Conservation (phyloP, 1,140 invertebrate species). For the fruit fly (Drosophila melanogaster) region DNA sequence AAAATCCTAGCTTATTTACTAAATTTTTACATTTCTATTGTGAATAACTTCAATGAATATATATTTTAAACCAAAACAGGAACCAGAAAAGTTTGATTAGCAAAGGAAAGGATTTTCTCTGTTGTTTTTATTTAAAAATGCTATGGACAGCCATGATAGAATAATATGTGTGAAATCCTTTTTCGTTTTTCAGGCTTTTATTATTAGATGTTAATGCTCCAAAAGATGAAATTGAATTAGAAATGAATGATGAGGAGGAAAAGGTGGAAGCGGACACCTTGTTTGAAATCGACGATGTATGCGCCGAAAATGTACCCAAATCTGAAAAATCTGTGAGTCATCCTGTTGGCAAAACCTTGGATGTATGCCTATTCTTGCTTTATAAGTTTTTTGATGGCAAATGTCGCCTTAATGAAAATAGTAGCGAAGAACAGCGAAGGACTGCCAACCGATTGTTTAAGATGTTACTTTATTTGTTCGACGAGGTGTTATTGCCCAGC, state of each 20-base stretch:
- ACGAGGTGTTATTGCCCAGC: conserved; percentile 90
- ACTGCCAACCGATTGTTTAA: conserved; percentile 72
- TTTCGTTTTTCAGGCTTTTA: conserved; percentile 85
- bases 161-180: not conserved
- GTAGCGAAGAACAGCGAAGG: conserved; percentile 36
- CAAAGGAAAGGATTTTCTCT: too few relatives aligned
- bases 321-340: conserved; percentile 64
- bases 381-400: conserved; percentile 86
- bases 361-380: conserved; percentile 88
- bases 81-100: too few relatives aligned
- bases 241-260: conserved; percentile 82
- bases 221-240: conserved; percentile 86
- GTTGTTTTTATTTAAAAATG: too few relatives aligned
- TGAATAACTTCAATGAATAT: too few relatives aligned
- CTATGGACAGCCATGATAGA: too few relatives aligned
- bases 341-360: conserved; percentile 87
- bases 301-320: conserved; percentile 2
- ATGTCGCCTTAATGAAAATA: conserved; percentile 42
- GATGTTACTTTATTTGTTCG: conserved; percentile 87
- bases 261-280: conserved; percentile 69
- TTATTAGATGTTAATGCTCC: conserved; percentile 89
- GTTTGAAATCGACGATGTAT: conserved; percentile 85
- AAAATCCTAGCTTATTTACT: too few relatives aligned
- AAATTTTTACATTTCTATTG: too few relatives aligned
- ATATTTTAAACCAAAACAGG: too few relatives aligned